These are phyloP conservation scores for Noctuana brunneofusca DNA, from an alignment of 2,888 invertebrate genomes.

Conservation along the genomic window DNA sequence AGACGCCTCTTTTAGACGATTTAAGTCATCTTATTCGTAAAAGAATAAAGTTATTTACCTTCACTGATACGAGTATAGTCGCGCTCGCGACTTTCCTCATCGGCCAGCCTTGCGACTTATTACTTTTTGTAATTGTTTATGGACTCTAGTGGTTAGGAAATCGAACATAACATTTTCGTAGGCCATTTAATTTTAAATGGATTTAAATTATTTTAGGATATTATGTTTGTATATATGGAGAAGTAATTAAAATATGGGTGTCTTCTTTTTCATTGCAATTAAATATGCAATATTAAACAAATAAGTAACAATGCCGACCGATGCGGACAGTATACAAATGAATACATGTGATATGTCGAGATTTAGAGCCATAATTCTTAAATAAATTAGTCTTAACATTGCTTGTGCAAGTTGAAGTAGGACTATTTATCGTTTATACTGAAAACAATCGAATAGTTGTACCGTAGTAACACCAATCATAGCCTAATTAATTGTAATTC, in stretches of 20 bases:
- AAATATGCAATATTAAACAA: background rate
- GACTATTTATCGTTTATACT: conserved; percentile 50
- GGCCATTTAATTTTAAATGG: conserved; percentile 13
- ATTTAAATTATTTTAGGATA: conserved; percentile 31
- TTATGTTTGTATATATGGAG: conserved; percentile 36
- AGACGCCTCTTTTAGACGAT: conserved; percentile 54
- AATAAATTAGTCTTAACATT: conserved; percentile 53
- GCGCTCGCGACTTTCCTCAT: conserved; percentile 43
- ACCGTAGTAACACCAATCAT: conserved; percentile 80
- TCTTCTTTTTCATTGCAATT: background rate
- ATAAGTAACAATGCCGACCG: conserved; percentile 36
- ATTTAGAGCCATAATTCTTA: conserved; percentile 57
- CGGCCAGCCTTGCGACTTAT: conserved; percentile 30
- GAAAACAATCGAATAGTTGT: conserved; percentile 59
- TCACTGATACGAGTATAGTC: conserved; percentile 37
- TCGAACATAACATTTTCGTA: conserved; percentile 5
- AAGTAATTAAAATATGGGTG: conserved; percentile 2
- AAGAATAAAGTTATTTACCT: conserved; percentile 40
- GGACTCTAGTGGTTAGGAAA: conserved; percentile 14
- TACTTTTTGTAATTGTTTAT: conserved; percentile 13
- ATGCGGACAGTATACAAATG: conserved; percentile 38
- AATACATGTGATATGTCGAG: conserved; percentile 56
- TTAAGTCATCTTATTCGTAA: conserved; percentile 44
- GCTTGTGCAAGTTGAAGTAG: conserved; percentile 61
- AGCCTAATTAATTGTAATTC: conserved; percentile 75